These are phyloP conservation scores for Ataeniobius toweri DNA, from an alignment of 2,797 vertebrate genomes.

Conservation along the genomic window DNA sequence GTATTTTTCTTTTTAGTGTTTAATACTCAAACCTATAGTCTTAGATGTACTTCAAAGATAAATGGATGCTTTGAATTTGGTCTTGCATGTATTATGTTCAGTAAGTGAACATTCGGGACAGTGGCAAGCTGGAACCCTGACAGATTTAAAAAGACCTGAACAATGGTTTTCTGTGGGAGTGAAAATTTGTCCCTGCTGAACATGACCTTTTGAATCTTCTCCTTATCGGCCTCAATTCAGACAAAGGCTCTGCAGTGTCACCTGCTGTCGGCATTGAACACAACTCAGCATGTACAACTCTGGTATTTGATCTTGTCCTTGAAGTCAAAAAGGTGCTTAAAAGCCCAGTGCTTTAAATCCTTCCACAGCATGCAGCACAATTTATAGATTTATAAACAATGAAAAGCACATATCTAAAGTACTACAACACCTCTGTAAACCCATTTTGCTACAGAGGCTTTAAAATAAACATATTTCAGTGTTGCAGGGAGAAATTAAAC, in stretches of 20 bases:
- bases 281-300: conserved; percentile 32
- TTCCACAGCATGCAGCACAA: not conserved
- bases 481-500: conserved; percentile 16
- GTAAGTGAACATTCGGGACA: conserved; percentile 1
- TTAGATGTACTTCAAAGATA: not conserved
- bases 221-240: conserved; percentile 58
- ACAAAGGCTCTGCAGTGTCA: conserved; percentile 63
- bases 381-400: not conserved
- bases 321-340: conserved; percentile 34
- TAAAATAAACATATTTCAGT: conserved; percentile 4
- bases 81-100: not conserved
- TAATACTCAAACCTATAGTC: too few species aligned
- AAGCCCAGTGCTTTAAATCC: conserved; percentile 22
- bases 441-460: not conserved
- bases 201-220: conserved; percentile 62
- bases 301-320: conserved; percentile 37
- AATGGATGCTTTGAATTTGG: not conserved
- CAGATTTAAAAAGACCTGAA: conserved; percentile 36
- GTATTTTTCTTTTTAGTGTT: not conserved
- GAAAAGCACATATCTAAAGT: not conserved
- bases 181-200: conserved; percentile 33
- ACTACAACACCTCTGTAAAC: conserved; percentile 1
- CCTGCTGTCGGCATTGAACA: conserved; percentile 56
- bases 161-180: conserved; percentile 50
- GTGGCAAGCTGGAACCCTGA: conserved; percentile 29